A percentile compares a stretch with the other conserved stretches of the same genome.
phyloP scores from a whole-genome alignment of 2,888 invertebrate genomes.

The Microctonus hyperodae region DNA sequence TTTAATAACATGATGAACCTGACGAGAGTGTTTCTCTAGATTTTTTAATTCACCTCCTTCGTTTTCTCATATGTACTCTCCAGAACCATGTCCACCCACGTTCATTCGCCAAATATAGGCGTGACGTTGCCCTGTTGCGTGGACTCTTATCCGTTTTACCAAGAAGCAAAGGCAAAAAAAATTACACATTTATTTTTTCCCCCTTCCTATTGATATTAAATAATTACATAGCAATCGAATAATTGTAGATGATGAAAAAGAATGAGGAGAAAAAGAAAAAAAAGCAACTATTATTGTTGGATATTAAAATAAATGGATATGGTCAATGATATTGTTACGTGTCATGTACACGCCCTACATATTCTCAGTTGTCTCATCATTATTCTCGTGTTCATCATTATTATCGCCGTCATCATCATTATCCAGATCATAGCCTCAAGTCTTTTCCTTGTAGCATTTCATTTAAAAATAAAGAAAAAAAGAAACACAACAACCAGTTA shows the following conservation, averaged over 20 bases:
- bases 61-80: constrained; percentile 9
- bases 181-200: constrained; percentile 2
- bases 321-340: constrained; percentile 1
- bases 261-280: background rate
- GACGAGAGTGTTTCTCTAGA: background rate
- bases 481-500: background rate
- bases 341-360: constrained; percentile 19
- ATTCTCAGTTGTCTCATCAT: constrained; percentile 24
- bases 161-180: constrained; percentile 5
- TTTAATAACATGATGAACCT: constrained; percentile 16
- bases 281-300: background rate
- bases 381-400: background rate
- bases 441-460: background rate
- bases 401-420: constrained; percentile 26
- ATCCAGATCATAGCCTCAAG: constrained; percentile 10
- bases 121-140: constrained; percentile 23
- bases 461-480: background rate
- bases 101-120: constrained; percentile 30
- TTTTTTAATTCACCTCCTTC: constrained; percentile 14
- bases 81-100: constrained; percentile 25
- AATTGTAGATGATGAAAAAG: background rate
- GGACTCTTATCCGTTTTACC: constrained; percentile 24
- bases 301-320: background rate
- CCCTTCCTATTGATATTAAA: background rate
- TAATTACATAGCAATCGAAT: background rate